A percentile compares a stretch with the other conserved stretches of the same genome.
These are phyloP conservation scores for Grallaria varia DNA, from an alignment of 2,113 vertebrate genomes.

Conservation along the genomic window DNA sequence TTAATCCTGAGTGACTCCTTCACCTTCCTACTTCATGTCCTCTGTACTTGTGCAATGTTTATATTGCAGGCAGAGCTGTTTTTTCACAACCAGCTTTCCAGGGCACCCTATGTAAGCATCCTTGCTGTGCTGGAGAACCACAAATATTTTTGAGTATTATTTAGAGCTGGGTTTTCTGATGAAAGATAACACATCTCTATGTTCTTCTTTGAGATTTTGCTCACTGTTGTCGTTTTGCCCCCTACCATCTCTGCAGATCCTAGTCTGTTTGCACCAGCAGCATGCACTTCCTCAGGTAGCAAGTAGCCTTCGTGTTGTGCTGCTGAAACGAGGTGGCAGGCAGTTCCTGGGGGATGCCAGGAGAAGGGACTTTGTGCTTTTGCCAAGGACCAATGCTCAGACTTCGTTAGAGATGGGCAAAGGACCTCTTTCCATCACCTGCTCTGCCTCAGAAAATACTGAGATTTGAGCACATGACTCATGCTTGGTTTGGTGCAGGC, in stretches of 20 bases:
- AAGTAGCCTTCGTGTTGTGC: background rate
- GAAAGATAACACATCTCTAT: background rate
- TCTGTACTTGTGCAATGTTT: background rate
- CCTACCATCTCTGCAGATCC: background rate
- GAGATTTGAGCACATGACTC: background rate
- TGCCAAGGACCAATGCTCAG: background rate
- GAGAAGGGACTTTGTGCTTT: background rate
- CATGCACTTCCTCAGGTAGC: background rate
- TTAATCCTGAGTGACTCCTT: background rate
- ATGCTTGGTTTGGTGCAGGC: background rate
- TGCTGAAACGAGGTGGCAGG: background rate
- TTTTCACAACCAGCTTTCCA: background rate
- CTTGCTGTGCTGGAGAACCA: background rate
- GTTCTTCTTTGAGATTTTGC: background rate
- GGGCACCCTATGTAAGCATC: background rate
- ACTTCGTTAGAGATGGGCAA: background rate
- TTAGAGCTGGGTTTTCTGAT: background rate
- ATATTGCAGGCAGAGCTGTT: background rate
- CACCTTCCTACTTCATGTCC: background rate
- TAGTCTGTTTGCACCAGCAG: background rate
- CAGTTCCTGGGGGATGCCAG: background rate
- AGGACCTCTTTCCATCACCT: background rate
- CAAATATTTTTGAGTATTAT: background rate
- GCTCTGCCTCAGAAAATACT: background rate
- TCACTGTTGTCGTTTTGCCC: background rate